Conservation (phyloP, 2,113 vertebrate species). For the Neodon shergylaensis region DNA sequence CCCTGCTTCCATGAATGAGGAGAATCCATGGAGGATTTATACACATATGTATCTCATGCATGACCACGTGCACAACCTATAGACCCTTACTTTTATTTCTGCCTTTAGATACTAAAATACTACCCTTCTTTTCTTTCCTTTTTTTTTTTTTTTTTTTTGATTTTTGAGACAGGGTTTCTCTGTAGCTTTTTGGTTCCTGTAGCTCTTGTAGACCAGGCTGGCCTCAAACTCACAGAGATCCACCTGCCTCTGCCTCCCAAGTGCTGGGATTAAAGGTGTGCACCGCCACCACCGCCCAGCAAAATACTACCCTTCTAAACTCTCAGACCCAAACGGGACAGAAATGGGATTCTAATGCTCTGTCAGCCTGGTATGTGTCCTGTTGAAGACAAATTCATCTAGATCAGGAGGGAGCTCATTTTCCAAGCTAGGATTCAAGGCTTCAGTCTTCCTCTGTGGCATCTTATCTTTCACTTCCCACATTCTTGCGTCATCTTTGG, state of each 20-base stretch:
- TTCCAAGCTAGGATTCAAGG: not conserved
- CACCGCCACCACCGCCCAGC: no score
- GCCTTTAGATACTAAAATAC: conserved; percentile 1
- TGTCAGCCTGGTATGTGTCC: not conserved
- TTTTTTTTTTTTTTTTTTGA: no score
- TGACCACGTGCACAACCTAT: not conserved
- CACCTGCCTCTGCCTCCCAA: no score
- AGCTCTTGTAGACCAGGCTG: no score
- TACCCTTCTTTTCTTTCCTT: no score
- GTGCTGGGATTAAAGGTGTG: no score
- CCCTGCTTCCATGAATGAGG: not conserved
- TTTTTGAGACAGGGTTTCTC: no score
- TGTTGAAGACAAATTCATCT: not conserved
- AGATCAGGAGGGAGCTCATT: not conserved
- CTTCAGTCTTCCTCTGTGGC: not conserved
- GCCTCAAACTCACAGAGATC: no score
- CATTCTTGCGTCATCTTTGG: not conserved
- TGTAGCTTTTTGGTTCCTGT: no score
- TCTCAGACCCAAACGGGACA: not conserved
- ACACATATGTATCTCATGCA: not conserved
- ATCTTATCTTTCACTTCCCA: no score
- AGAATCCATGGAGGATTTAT: not conserved
- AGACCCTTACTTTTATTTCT: not conserved
- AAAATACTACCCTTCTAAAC: not conserved
- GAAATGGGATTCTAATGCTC: not conserved